Base-by-base conservation (phyloP, 2,888 invertebrate genomes). In the Cephus nigrinus region DNA sequence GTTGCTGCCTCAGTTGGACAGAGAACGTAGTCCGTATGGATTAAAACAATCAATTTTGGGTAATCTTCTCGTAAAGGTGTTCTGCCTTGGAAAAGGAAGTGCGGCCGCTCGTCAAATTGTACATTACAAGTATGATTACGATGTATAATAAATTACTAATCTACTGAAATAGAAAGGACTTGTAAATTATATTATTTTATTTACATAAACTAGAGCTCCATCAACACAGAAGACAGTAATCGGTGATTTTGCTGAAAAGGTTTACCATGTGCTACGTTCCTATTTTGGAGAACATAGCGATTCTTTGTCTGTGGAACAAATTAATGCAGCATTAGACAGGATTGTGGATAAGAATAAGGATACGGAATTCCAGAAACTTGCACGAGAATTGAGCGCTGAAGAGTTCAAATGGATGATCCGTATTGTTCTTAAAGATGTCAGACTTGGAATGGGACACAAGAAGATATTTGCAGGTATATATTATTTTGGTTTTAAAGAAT, bases 381-480 rank as follows among this genome's bases (percentile, higher is more conserved):
- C 97, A 40, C 93, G 94, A 81, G 93, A 93, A 82, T 93, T 96
- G 84, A 95, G 95, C 11, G 94, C 96, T 0, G 89, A 94, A 23
- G 97, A 98, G 90, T 94, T 97, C 82, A 98, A 97, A 92, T 99
- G 98, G 98, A 93, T 98, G 32, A 95, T 98, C 11, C 93, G 98
- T 76, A 95, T 98, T 76, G 94, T 99, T 74, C 92, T 99, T 23
- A 98, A 98, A 91, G 96, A 96, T 78, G 92, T 98, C 90, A 95
- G 95, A 88, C 91, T 98, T 4, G 95, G 96, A 0, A 92, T 98
- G 80, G 95, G 96, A 12, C 93, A 94, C 78, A 94, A 94, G 77
- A 94, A 93, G 33, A 95, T 98, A 73, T 92, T 99, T 69, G 82
- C 87, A 80, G 88, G 90, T 90, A 78, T 30, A 72, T 68, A 55